phyloP scores from a whole-genome alignment of 1,140 invertebrate species.

The Tetragnatha versicolor region DNA sequence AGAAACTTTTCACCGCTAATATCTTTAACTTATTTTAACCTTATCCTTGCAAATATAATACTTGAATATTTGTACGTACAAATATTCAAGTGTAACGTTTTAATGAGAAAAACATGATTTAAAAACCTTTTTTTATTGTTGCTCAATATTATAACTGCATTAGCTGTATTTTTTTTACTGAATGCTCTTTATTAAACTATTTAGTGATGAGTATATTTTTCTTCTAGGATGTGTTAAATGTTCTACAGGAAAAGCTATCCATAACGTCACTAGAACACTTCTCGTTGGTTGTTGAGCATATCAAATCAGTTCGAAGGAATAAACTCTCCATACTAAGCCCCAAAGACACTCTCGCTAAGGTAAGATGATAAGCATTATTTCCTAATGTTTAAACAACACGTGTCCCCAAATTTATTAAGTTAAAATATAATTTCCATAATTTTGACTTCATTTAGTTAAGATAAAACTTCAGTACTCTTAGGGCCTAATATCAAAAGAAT shows the following conservation, averaged over 20 bases:
- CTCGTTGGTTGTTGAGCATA: conserved; percentile 87
- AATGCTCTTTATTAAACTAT: too few relatives aligned
- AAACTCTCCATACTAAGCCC: conserved; percentile 84
- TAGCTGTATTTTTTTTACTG: background rate
- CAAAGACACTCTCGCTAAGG: conserved; percentile 82
- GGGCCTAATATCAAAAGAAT: too few relatives aligned
- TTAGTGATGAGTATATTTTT: conserved; percentile 35
- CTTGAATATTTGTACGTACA: too few relatives aligned
- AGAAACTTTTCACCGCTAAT: too few relatives aligned
- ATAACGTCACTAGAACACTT: conserved; percentile 83
- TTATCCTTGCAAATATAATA: too few relatives aligned
- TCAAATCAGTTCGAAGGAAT: conserved; percentile 82
- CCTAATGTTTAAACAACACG: background rate
- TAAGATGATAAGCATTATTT: conserved; percentile 65
- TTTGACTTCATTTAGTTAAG: background rate
- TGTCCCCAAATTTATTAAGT: too few relatives aligned
- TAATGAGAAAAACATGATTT: too few relatives aligned
- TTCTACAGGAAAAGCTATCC: conserved; percentile 84
- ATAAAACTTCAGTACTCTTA: too few relatives aligned
- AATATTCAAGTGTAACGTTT: too few relatives aligned
- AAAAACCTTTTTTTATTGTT: too few relatives aligned
- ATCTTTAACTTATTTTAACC: too few relatives aligned
- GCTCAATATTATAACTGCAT: too few relatives aligned
- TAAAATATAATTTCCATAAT: background rate
- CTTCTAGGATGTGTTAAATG: conserved; percentile 79